phyloP scores from a whole-genome alignment of 2,113 vertebrate genomes.

The Catharus minimus region DNA sequence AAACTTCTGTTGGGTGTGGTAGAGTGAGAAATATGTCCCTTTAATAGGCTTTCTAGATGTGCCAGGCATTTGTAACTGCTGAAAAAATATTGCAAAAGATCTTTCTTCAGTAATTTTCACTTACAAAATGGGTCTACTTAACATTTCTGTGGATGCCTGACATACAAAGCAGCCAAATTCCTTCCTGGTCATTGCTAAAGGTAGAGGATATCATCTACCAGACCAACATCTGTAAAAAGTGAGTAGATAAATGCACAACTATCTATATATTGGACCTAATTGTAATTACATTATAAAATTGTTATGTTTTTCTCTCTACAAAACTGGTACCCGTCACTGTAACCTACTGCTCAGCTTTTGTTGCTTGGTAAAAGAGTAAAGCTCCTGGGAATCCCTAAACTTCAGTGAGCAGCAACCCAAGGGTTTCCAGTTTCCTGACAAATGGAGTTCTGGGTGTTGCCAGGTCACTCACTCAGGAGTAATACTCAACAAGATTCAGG shows the following conservation, averaged over 20 bases:
- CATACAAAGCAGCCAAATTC: not conserved
- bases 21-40: not conserved
- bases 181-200: not conserved
- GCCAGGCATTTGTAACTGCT: not conserved
- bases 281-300: not conserved
- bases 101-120: conserved; percentile 44
- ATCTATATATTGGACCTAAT: not conserved
- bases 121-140: not conserved
- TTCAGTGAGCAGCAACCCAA: not conserved
- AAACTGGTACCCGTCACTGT: not conserved
- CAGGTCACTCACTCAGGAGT: not conserved
- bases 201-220: not conserved
- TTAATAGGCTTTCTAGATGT: not conserved
- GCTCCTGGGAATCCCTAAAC: not conserved
- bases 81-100: not conserved
- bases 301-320: not conserved
- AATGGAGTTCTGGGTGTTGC: not conserved
- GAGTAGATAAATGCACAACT: not conserved
- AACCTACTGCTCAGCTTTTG: not conserved
- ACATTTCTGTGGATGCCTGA: not conserved
- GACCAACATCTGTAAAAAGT: not conserved
- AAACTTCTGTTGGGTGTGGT: not conserved
- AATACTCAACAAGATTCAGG: not conserved
- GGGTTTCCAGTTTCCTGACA: not conserved
- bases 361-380: not conserved